These are phyloP conservation scores for Anarsia innoxiella DNA, from an alignment of 2,888 invertebrate genomes.

Conservation along the genomic window DNA sequence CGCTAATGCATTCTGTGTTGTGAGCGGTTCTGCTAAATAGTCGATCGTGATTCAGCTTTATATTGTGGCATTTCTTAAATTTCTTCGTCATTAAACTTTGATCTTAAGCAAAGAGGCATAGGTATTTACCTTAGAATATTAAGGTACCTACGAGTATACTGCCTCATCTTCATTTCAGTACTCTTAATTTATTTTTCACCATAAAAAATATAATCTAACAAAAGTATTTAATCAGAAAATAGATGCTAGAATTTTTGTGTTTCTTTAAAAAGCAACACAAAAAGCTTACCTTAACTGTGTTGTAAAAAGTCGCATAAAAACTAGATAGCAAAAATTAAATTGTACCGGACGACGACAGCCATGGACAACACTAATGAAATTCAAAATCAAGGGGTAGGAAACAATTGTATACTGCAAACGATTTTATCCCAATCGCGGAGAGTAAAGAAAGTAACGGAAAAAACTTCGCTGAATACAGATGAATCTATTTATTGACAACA, in stretches of 20 bases:
- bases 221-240: no score
- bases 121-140: no score
- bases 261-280: no score
- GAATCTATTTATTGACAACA: constrained; percentile 34
- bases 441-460: constrained; percentile 56
- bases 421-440: constrained; percentile 51
- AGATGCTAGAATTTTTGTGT: no score
- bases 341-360: constrained; percentile 16
- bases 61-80: constrained; percentile 4
- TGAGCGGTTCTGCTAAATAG: constrained; percentile 14
- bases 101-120: no score
- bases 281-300: no score
- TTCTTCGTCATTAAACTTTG: no score
- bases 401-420: constrained; percentile 52
- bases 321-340: constrained; percentile 13
- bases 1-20: constrained; percentile 22
- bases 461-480: constrained; percentile 62
- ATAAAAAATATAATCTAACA: no score
- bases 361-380: constrained; percentile 51
- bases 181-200: no score
- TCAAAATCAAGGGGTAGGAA: constrained; percentile 59
- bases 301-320: no score
- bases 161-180: no score
- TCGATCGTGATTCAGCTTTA: constrained; percentile 13
- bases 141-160: no score